Conservation (phyloP, 2,797 vertebrate genomes). For the Cuniculus paca region DNA sequence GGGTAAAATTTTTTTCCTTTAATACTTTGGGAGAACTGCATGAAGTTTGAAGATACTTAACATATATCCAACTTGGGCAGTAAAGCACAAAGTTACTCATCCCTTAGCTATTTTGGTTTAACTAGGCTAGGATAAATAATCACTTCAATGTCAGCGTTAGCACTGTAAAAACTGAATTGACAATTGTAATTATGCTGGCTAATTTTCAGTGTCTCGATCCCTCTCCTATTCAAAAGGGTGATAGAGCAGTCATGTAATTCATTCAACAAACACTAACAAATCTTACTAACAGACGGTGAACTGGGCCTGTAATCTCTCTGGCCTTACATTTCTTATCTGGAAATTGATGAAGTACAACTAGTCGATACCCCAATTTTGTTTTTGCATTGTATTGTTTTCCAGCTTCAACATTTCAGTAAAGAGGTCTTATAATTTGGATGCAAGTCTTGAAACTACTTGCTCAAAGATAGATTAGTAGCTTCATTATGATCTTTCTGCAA, state of each 20-base stretch:
- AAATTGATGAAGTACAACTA: conserved; percentile 11
- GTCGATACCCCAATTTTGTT: conserved; percentile 27
- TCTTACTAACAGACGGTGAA: not conserved
- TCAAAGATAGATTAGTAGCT: not conserved
- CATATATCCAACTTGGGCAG: not conserved
- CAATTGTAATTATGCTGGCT: not conserved
- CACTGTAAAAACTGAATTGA: conserved; percentile 28
- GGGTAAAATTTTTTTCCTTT: conserved; percentile 33
- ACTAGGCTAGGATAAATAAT: not conserved
- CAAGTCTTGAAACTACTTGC: not conserved
- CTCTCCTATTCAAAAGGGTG: not conserved
- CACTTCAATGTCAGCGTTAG: conserved; percentile 25
- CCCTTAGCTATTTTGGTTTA: not conserved
- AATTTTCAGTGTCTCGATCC: not conserved
- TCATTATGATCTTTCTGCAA: conserved; percentile 12
- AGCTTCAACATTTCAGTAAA: conserved; percentile 9
- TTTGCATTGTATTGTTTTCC: not conserved
- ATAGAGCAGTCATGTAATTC: not conserved
- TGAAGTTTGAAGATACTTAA: not conserved
- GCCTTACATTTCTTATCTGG: not conserved
- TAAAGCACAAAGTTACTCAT: not conserved
- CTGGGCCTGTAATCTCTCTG: not conserved
- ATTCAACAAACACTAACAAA: conserved; percentile 40
- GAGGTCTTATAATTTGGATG: not conserved
- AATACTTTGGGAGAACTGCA: not conserved